Evolutionary conservation across 2,113 vertebrate genomes (phyloP).

Genomic region (Sorex fumeus): DNA sequence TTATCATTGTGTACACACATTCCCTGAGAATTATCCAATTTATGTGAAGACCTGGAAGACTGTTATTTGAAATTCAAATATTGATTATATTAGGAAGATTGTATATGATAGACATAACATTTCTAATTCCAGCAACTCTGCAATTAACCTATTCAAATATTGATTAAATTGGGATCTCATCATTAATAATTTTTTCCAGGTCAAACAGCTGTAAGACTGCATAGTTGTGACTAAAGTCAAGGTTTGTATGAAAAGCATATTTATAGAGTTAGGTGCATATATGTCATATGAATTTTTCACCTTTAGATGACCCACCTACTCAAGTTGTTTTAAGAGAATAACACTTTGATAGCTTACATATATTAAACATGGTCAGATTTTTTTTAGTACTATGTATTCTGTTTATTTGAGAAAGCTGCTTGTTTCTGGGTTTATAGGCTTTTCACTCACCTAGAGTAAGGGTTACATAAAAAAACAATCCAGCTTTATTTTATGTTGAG

Average conservation of each 20-base stretch:
- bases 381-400: not conserved
- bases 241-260: not conserved
- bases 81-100: not conserved
- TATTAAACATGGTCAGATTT: not conserved
- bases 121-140: constrained; percentile 23
- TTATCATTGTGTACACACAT: not conserved
- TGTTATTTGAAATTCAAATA: constrained; percentile 8
- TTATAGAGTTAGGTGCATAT: not conserved
- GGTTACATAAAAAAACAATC: not conserved
- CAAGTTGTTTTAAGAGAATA: constrained; percentile 24
- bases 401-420: not conserved
- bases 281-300: not conserved
- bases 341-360: not conserved
- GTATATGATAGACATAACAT: not conserved
- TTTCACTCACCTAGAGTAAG: not conserved
- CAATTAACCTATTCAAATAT: constrained; percentile 1
- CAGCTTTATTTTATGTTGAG: not conserved
- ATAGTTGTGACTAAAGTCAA: constrained; percentile 62
- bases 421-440: not conserved
- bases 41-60: not conserved
- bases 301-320: constrained; percentile 21
- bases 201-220: constrained; percentile 46
- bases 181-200: constrained; percentile 45
- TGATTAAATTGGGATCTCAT: constrained; percentile 33
- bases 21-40: not conserved